These are phyloP conservation scores for Pecten maximus DNA, from an alignment of 2,888 invertebrate species.

Conservation along the genomic window DNA sequence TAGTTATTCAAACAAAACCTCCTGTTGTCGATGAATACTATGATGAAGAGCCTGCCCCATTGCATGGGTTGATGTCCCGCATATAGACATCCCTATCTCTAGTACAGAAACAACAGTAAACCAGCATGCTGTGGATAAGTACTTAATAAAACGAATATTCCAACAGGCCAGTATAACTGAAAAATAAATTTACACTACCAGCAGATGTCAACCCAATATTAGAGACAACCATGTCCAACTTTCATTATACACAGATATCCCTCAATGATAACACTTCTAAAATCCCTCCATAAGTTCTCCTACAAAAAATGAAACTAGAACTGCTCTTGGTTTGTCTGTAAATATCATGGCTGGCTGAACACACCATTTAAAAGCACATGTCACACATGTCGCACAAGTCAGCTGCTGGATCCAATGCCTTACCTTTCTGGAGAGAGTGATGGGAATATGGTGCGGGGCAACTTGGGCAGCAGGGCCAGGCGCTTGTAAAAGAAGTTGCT, in stretches of 20 bases:
- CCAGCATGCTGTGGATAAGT: not conserved
- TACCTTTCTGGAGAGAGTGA: constrained; percentile 60
- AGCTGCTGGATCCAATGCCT: not conserved
- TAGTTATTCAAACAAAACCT: not conserved
- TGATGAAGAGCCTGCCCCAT: not conserved
- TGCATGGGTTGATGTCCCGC: not conserved
- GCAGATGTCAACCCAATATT: not conserved
- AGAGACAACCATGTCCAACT: not conserved
- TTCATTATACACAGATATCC: constrained; percentile 23
- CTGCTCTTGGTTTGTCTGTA: not conserved
- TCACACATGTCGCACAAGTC: not conserved
- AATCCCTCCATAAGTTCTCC: not conserved
- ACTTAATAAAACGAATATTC: not conserved
- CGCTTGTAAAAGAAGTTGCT: constrained; percentile 56
- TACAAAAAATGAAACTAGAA: not conserved
- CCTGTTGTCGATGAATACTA: not conserved
- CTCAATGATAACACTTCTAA: not conserved
- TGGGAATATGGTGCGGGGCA: constrained; percentile 43
- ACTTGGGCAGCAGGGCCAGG: constrained; percentile 41
- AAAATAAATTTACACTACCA: constrained; percentile 14
- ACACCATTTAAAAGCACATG: constrained; percentile 18
- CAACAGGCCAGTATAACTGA: constrained; percentile 1
- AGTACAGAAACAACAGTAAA: not conserved
- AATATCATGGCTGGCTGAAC: constrained; percentile 24
- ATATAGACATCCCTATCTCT: not conserved